Percentiles rank a stretch among this genome's conserved stretches.
Conservation (phyloP, 2,113 vertebrate species). For the Tragulus kanchil region DNA sequence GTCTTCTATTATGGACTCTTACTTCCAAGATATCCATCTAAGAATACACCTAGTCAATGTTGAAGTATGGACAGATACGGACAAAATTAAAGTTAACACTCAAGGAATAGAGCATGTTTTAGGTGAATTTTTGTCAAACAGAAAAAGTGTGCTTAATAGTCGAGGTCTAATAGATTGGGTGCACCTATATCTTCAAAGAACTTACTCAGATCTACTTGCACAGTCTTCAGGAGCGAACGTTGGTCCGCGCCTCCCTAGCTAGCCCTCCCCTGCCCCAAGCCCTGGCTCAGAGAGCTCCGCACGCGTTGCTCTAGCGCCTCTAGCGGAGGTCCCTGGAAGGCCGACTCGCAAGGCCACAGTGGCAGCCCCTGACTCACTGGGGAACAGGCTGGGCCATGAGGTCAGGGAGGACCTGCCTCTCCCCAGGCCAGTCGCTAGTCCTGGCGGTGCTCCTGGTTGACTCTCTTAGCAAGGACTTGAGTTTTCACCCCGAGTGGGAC, state of each 20-base stretch:
- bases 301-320: neutral
- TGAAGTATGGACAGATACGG: neutral
- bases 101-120: neutral
- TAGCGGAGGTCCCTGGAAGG: neutral
- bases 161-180: neutral
- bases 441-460: neutral
- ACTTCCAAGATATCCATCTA: neutral
- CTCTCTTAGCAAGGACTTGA: neutral
- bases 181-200: neutral
- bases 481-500: neutral
- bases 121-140: neutral
- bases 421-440: neutral
- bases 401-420: neutral
- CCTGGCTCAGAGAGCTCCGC: accelerated
- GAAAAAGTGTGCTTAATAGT: neutral
- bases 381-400: neutral
- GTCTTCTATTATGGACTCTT: neutral
- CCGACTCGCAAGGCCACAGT: neutral
- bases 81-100: neutral
- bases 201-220: neutral
- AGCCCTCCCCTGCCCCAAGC: neutral
- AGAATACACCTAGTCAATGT: neutral
- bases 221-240: neutral
- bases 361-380: neutral
- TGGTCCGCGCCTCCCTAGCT: no score